Conservation (phyloP, 1,140 invertebrate species). For the Aphis gossypii region DNA sequence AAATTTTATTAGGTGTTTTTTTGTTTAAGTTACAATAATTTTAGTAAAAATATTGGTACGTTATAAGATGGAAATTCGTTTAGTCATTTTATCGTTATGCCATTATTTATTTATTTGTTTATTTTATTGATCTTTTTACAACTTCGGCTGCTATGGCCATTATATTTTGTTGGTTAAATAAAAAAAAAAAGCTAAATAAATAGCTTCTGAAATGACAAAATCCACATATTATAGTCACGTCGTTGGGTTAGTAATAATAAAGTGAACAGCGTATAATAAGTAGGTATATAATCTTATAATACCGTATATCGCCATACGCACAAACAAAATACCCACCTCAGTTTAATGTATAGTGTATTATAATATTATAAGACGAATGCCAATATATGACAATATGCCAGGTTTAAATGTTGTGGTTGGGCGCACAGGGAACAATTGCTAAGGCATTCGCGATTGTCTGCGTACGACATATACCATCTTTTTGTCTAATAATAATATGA, state of each 20-base stretch:
- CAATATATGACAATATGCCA: constrained; percentile 12
- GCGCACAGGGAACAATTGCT: background rate
- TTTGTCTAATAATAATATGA: background rate
- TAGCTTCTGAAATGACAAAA: background rate
- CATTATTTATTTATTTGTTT: no score
- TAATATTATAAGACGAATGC: constrained; percentile 10
- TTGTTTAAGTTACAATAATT: no score
- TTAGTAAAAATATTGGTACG: no score
- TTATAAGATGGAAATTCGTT: no score
- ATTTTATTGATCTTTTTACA: no score
- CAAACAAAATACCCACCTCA: background rate
- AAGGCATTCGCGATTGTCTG: background rate
- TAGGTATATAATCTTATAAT: background rate
- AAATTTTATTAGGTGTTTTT: no score
- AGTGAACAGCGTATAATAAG: background rate
- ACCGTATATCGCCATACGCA: background rate
- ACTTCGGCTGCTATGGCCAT: no score
- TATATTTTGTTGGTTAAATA: no score
- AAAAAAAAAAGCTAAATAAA: no score
- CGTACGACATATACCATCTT: background rate
- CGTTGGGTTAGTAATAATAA: background rate
- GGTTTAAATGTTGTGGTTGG: constrained; percentile 23
- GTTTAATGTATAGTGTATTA: background rate
- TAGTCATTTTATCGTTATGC: no score
- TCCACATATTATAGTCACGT: background rate